A percentile compares a stretch with the other conserved stretches of the same genome.
Evolutionary conservation across 2,888 invertebrate species (phyloP).

Genomic region (Drosophila pegasa): DNA sequence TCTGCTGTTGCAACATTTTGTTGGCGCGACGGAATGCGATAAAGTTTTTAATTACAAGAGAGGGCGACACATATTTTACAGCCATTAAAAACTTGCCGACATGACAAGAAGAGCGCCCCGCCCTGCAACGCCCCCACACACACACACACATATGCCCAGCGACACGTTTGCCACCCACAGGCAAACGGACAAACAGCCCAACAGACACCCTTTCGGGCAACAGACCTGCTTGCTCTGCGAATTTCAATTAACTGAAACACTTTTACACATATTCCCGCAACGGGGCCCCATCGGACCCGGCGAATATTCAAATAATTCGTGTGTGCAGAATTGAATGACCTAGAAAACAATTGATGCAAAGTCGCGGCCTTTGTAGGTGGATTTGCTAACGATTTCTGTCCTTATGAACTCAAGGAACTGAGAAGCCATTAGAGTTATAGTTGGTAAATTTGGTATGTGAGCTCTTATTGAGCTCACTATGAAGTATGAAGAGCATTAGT

Average conservation of each 20-base stretch:
- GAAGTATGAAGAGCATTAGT: too few species aligned
- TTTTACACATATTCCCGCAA: conserved; percentile 6
- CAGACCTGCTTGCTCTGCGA: conserved; percentile 16
- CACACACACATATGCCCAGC: neutral
- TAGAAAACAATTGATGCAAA: neutral
- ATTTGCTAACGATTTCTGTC: too few species aligned
- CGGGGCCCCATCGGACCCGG: neutral
- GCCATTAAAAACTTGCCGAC: conserved; percentile 47
- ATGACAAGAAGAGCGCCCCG: neutral
- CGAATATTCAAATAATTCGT: conserved; percentile 4
- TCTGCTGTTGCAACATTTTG: conserved; percentile 18
- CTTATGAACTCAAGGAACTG: neutral
- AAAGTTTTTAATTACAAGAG: conserved; percentile 43
- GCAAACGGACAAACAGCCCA: conserved; percentile 1
- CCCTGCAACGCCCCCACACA: neutral
- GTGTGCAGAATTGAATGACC: neutral
- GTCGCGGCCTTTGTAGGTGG: neutral
- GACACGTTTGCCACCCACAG: conserved; percentile 1
- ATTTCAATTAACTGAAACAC: conserved; percentile 30
- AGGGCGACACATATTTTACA: conserved; percentile 33
- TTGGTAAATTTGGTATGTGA: too few species aligned
- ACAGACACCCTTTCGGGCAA: conserved; percentile 8
- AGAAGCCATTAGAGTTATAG: fast-evolving
- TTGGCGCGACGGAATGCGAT: conserved; percentile 35
- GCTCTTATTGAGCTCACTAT: too few species aligned